A percentile compares a stretch with the other conserved stretches of the same genome.
Conservation (phyloP, 1,140 invertebrate genomes). For the Pseudoatta argentina region DNA sequence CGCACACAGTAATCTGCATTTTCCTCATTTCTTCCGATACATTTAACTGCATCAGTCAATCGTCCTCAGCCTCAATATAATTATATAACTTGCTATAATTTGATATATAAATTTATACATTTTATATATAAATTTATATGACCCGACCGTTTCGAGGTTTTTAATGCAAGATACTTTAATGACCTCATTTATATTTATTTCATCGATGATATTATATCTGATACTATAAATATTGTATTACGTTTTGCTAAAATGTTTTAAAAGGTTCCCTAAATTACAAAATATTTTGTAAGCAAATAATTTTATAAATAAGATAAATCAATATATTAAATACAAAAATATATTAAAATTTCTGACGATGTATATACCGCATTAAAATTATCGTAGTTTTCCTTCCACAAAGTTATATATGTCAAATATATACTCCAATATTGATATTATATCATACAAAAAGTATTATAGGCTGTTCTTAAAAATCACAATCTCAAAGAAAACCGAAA, state of each 20-base stretch:
- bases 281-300: slow-evolving; percentile 18
- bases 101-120: neutral
- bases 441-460: slow-evolving; percentile 1
- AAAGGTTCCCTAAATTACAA: neutral
- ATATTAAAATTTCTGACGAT: neutral
- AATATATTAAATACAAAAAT: slow-evolving; percentile 14
- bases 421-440: neutral
- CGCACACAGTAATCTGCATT: neutral
- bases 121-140: neutral
- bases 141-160: neutral
- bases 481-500: neutral
- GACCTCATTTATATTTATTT: neutral
- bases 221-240: neutral
- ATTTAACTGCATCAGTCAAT: slow-evolving; percentile 41
- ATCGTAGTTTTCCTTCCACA: neutral
- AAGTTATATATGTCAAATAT: slow-evolving; percentile 25
- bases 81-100: neutral
- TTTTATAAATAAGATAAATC: slow-evolving; percentile 21
- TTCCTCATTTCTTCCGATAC: neutral
- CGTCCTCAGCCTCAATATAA: neutral
- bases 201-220: neutral
- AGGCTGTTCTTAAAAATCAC: slow-evolving; percentile 19
- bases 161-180: slow-evolving; percentile 3
- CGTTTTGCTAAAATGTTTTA: neutral
- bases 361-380: neutral